Evolutionary conservation across 2,888 invertebrate genomes (phyloP).

Genomic region (Stomorhina lunata): DNA sequence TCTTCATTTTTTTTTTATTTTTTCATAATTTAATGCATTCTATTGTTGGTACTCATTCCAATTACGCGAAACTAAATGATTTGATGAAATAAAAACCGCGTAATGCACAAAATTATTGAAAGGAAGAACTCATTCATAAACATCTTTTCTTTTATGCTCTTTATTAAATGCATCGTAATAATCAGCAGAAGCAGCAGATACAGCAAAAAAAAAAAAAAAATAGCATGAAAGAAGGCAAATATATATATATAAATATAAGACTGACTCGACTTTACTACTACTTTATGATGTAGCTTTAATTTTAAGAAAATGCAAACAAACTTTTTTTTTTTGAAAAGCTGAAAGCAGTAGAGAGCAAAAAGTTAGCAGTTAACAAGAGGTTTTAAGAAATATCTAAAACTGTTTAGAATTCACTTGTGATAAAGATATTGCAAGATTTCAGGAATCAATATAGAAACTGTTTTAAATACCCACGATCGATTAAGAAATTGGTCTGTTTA

Average conservation of each 20-base stretch:
- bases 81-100: constrained; percentile 62
- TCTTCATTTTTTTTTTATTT: constrained; percentile 22
- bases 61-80: constrained; percentile 54
- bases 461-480: neutral
- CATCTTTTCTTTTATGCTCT: constrained; percentile 43
- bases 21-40: constrained; percentile 46
- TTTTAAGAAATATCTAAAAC: neutral
- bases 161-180: constrained; percentile 41
- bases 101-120: constrained; percentile 61
- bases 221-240: too few relatives aligned
- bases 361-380: neutral
- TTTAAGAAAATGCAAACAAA: constrained; percentile 58
- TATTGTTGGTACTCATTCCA: constrained; percentile 55
- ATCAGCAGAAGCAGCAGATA: too few relatives aligned
- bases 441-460: too few relatives aligned
- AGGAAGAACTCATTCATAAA: constrained; percentile 56
- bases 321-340: constrained; percentile 31
- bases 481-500: neutral
- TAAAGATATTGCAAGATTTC: too few relatives aligned
- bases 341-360: neutral
- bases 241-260: constrained; percentile 28
- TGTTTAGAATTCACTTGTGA: too few relatives aligned
- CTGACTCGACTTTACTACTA: constrained; percentile 31
- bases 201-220: neutral
- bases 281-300: constrained; percentile 9